Evolutionary conservation across 2,113 vertebrate genomes (phyloP).

Genomic region (Ageneiosus marmoratus): DNA sequence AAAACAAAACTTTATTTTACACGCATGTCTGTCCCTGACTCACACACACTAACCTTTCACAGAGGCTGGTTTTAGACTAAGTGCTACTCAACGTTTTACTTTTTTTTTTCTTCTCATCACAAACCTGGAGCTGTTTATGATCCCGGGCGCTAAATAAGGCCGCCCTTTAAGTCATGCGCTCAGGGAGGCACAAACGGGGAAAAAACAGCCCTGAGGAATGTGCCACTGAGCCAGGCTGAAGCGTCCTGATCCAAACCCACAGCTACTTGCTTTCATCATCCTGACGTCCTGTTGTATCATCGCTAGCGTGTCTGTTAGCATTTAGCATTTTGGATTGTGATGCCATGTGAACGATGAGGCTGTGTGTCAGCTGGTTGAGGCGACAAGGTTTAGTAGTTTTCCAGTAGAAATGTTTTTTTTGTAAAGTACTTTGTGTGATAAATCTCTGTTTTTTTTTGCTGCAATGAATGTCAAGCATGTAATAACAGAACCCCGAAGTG

Average conservation of each 20-base stretch:
- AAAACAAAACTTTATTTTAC: background rate
- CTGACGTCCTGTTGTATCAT: background rate
- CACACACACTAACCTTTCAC: background rate
- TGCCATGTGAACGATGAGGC: background rate
- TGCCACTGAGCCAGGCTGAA: background rate
- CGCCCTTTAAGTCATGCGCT: conserved; percentile 20
- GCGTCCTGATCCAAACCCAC: background rate
- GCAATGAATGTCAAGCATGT: background rate
- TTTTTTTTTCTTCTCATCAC: background rate
- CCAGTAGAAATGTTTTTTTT: background rate
- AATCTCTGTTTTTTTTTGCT: background rate
- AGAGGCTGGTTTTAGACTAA: background rate
- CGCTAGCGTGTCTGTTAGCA: background rate
- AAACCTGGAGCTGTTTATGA: conserved; percentile 12
- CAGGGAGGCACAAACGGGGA: background rate
- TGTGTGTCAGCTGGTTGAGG: no score
- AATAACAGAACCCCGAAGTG: background rate
- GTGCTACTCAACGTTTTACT: background rate
- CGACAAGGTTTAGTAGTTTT: no score
- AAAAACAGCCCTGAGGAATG: conserved; percentile 21
- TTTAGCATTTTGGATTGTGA: no score
- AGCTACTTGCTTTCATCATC: background rate
- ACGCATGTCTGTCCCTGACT: background rate
- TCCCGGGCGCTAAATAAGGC: conserved; percentile 1
- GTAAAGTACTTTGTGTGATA: no score